Base-by-base conservation (phyloP, 1,140 invertebrate species). In the Heliothis subflexa region DNA sequence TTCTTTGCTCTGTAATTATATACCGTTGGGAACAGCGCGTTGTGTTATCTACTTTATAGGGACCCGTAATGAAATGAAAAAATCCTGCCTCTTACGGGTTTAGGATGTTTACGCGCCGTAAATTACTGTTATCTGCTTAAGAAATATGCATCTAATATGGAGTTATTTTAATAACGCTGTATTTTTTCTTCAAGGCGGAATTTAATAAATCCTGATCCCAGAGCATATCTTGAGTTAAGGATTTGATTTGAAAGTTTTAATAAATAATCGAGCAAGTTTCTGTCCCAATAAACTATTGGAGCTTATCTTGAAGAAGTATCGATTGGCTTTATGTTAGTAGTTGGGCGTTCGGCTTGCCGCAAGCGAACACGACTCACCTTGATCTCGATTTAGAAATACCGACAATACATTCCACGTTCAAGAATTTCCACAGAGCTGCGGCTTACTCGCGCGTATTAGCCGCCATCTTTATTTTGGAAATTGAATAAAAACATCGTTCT, bases 11-110 rank as follows among this genome's bases (percentile, higher is more conserved):
- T 52, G 25, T 75, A 75, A 75, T 75, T 75, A 75, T 75, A 64
- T 73, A 75, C 59, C 59, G 57, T 75, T 59, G 73, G 73, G 73
- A 75, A 57, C 25, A 25, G 25, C 18, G 64, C 68, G 47, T 59
- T 52, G 73, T 62, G 73, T 62, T 75, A 75, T 75, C 73, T 75
- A 64, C 57, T 75, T 75, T 75, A 75, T 75, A 75, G 59, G 73
- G 57, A 50, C 49, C 73, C 47, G 59, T 75, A 75, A 75, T 62
- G 73, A 75, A 75, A 75, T 75, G 73, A 62, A 75, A 75, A 62
- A 75, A 64, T 73, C 73, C 59, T 33, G 40, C 73, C 73, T 75
- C 73, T 62, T 64, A 62, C 57, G 73, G 73, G 25, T 73, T 73
- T 59, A 49, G 71, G 71, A 73, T 73, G 71, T 73, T 75, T 75